Base-by-base conservation (phyloP, 2,797 vertebrate genomes). In the Hippocampus kuda region DNA sequence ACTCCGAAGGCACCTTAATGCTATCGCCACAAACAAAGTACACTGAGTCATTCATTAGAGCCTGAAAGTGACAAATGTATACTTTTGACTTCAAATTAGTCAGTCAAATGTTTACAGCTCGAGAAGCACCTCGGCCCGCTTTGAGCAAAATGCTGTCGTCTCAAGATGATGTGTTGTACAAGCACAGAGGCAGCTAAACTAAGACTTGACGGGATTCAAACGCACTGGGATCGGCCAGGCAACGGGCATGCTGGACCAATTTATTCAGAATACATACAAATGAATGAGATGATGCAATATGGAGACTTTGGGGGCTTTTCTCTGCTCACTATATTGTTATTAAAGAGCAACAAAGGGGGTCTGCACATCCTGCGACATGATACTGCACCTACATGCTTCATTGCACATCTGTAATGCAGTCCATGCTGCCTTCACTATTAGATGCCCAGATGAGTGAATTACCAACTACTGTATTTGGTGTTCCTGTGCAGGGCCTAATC, bases 1-100 rank as follows among this genome's bases (percentile, higher is more conserved):
- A n/a, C 59, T 71, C 42, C 61, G 67, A 73, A 63, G 75, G 66
- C 69, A 66, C 69, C 71, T 74, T 67, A 71, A 38, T 68, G 69
- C 46, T 12, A 44, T 56, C 2, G 61, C 66, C 67, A 73, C 71
- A 68, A 80, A 76, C 68, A 67, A 71, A 75, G 38, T 65, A 71
- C 72, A 78, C 68, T 70, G 70, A 72, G 70, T 71, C 70, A 64
- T 79, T 81, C 67, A 73, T 73, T 69, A 81, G 77, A 74, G 72
- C 42, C 5, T 72, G 71, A 30, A 71, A 82, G 78, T 66, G 48
- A 71, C 66, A 81, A 72, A 75, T 66, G 56, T n/a, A n/a, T n/a
- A n/a, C n/a, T n/a, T n/a, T n/a, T n/a, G n/a, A n/a, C n/a, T 8
- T 18, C 26, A 76, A 59, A 82, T 85, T 77, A 85, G 78, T 79